Evolutionary conservation across 2,797 vertebrate species (phyloP), one percentile per base, ranked within the genome.

Genomic region (Carapus acus): DNA sequence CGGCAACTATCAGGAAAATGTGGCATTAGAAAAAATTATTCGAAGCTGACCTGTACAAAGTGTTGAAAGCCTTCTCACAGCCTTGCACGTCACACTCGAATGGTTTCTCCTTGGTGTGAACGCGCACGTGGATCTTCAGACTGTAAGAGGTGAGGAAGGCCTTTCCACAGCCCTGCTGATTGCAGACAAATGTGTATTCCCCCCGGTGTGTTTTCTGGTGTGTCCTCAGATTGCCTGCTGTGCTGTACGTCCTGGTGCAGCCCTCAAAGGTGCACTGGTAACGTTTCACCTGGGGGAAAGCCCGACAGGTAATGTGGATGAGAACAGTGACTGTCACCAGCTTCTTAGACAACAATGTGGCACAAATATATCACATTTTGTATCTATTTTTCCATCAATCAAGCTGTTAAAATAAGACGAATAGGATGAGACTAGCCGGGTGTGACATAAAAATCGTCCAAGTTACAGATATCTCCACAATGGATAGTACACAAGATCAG

Each of bases 111-210:
- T 98, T 98, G 17, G 96, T 99, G 89, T 99, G 96, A 57, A 98
- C 96, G 2, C 96, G 88, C 14, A 98, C 95, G 0, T 99, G 96
- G 83, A 99, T 98, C 85, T 94, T 98, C 75, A 98, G 92, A 83
- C 96, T 98, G 85, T 99, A 99, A 13, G 96, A 98, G 37, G 96
- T 99, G 69, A 99, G 94, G 73, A 99, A 99, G 76, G 96, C 96
- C 78, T 99, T 99, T 67, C 96, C 96, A 18, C 96, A 99, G 74
- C 96, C 95, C 74, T 93, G 91, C 42, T 98, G 96, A 69, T 98
- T 98, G 78, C 96, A 98, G 65, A 98, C 94, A 2, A 99, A 99
- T 0, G 96, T 98, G 77, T 98, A 98, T 65, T 99, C 96, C 29
- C 96, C 95, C 2, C 96, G 86, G 65, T 99, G 96, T 0, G 96